A percentile compares a stretch with the other conserved stretches of the same genome.
phyloP scores from a whole-genome alignment of 1,140 invertebrate species.

The Rhopalosiphum padi region DNA sequence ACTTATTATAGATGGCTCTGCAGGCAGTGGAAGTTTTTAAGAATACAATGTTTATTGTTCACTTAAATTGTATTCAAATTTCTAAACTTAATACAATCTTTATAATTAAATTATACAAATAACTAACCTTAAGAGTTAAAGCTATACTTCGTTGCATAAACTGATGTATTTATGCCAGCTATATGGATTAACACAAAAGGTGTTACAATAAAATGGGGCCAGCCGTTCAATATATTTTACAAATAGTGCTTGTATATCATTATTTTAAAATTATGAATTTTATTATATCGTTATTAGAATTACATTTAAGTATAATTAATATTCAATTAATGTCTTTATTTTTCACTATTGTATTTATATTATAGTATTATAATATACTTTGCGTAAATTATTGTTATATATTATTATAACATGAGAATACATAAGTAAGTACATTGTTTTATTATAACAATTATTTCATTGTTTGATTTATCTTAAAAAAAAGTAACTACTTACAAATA shows the following conservation, averaged over 20 bases:
- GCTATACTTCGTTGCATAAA: too few species aligned
- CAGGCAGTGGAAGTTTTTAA: too few species aligned
- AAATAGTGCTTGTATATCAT: background rate
- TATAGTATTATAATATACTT: background rate
- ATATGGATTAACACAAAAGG: too few species aligned
- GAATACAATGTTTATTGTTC: too few species aligned
- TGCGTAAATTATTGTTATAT: background rate
- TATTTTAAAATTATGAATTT: background rate
- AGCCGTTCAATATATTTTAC: background rate
- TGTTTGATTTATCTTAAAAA: background rate
- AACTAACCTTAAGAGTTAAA: too few species aligned
- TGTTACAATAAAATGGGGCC: too few species aligned
- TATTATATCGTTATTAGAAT: too few species aligned
- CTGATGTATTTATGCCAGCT: too few species aligned
- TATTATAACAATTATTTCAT: background rate
- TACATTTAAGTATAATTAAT: background rate
- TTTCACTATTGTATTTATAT: background rate
- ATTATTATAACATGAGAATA: background rate
- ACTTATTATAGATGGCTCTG: too few species aligned
- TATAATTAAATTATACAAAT: too few species aligned
- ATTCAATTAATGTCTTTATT: background rate
- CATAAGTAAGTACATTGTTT: background rate
- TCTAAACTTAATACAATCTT: too few species aligned
- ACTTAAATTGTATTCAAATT: too few species aligned
- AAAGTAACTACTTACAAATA: background rate